A percentile compares a stretch with the other conserved stretches of the same genome.
These are phyloP conservation scores for Syngnathus acus DNA, from an alignment of 2,797 vertebrate genomes.

Conservation along the genomic window DNA sequence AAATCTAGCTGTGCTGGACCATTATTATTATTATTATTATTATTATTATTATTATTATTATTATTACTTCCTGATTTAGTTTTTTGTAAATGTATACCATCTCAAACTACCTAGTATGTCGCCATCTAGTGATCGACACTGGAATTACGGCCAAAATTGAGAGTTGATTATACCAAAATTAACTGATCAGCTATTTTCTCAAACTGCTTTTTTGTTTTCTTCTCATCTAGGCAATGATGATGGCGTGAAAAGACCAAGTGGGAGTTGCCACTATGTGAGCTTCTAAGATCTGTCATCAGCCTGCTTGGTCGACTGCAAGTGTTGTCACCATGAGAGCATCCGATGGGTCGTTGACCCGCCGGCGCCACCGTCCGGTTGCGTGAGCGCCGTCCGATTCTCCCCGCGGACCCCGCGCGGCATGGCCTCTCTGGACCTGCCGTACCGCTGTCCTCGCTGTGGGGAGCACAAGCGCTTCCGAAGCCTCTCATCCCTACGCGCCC, in stretches of 20 bases:
- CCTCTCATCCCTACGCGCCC: constrained; percentile 91
- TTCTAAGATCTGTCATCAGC: constrained; percentile 18
- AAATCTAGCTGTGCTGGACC: too few species aligned
- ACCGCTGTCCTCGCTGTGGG: constrained; percentile 96
- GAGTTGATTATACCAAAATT: too few species aligned
- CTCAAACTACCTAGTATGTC: too few species aligned
- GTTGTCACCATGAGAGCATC: constrained; percentile 59
- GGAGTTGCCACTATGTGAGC: constrained; percentile 40
- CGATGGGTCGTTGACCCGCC: constrained; percentile 41
- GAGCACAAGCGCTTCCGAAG: constrained; percentile 99
- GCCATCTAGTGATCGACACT: too few species aligned
- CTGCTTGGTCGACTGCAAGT: constrained; percentile 9
- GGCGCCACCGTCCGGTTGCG: constrained; percentile 50
- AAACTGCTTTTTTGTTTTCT: background rate
- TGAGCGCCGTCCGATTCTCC: constrained; percentile 53
- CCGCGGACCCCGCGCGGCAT: constrained; percentile 72
- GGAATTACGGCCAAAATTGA: too few species aligned
- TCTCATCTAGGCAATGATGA: constrained; percentile 5
- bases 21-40: too few species aligned
- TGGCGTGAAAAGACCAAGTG: constrained; percentile 25
- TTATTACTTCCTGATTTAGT: too few species aligned
- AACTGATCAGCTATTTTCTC: background rate
- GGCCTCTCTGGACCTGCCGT: constrained; percentile 97
- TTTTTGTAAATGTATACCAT: too few species aligned
- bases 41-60: too few species aligned